A percentile compares a stretch with the other conserved stretches of the same genome.
Evolutionary conservation across 2,113 vertebrate genomes (phyloP).

Genomic region (Saguinus midas): DNA sequence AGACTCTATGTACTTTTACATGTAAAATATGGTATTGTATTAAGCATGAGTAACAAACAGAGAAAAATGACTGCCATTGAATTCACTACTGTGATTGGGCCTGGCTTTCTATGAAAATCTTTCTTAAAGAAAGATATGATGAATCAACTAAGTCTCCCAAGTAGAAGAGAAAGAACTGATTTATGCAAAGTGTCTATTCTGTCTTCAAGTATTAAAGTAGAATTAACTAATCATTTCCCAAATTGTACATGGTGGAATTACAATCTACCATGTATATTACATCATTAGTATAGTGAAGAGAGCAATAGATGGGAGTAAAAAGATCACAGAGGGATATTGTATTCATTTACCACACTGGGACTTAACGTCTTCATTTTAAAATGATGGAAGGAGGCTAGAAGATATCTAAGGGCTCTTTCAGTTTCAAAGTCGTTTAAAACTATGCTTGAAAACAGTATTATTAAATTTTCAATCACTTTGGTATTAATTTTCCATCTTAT

Average conservation of each 20-base stretch:
- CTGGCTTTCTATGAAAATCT: background rate
- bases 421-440: background rate
- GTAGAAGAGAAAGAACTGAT: background rate
- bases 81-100: background rate
- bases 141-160: background rate
- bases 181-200: background rate
- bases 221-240: background rate
- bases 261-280: too few species aligned
- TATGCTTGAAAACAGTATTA: background rate
- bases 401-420: background rate
- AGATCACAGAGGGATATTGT: background rate
- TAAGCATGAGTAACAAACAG: background rate
- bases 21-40: background rate
- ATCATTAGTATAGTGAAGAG: background rate
- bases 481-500: background rate
- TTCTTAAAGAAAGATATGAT: background rate
- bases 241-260: background rate
- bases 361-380: background rate
- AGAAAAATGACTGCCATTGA: background rate
- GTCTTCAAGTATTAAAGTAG: background rate
- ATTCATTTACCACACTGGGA: background rate
- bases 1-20: background rate
- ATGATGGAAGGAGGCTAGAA: too few species aligned
- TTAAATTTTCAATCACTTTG: background rate
- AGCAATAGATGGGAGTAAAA: background rate